Percentiles rank a stretch among this genome's conserved stretches.
phyloP scores from a whole-genome alignment of 2,113 vertebrate species.

The Sturnira hondurensis region DNA sequence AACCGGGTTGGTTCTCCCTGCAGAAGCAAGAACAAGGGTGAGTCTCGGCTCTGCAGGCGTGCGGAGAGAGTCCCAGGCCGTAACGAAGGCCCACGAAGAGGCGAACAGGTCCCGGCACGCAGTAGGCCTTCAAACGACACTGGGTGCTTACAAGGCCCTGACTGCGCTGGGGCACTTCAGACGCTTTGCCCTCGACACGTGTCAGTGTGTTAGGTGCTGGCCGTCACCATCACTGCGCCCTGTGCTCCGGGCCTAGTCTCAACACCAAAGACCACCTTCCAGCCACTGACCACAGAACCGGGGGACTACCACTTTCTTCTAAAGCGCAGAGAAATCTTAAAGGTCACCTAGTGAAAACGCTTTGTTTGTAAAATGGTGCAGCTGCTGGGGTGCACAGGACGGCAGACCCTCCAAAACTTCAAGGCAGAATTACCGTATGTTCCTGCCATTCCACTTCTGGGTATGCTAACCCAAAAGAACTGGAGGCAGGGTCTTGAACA shows the following conservation, averaged over 20 bases:
- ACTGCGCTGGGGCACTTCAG: rapidly evolving
- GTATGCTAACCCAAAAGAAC: rapidly evolving
- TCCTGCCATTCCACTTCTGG: background rate
- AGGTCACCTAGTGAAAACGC: background rate
- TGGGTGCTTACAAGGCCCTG: rapidly evolving
- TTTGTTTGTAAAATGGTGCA: background rate
- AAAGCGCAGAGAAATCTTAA: background rate
- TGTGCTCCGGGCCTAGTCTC: background rate
- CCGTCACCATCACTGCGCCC: rapidly evolving
- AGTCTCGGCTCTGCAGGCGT: background rate
- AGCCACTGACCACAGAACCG: background rate
- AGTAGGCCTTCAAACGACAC: background rate
- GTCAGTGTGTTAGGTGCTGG: rapidly evolving
- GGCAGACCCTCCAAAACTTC: background rate
- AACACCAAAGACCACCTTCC: background rate
- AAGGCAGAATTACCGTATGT: background rate
- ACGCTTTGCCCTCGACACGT: rapidly evolving
- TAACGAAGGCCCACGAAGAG: rapidly evolving
- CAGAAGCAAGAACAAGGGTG: background rate
- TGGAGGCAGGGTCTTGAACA: rapidly evolving
- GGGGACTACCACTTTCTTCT: background rate
- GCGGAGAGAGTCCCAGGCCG: background rate
- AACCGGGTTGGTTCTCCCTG: background rate
- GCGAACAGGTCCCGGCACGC: background rate
- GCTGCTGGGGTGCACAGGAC: rapidly evolving